Conservation (phyloP, 2,888 invertebrate genomes). For the Amiota communis region DNA sequence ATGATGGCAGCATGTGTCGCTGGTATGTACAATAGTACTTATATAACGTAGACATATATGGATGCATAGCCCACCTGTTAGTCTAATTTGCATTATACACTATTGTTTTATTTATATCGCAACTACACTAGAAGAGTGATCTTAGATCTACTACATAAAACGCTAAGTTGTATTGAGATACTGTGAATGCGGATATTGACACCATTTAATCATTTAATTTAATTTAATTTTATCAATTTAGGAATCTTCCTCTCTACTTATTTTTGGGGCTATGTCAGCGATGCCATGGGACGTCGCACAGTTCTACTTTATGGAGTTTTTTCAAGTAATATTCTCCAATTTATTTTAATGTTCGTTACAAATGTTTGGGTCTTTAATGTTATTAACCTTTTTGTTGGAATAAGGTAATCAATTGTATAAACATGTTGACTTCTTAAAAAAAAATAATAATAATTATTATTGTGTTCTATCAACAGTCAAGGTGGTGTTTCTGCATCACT, state of each 20-base stretch:
- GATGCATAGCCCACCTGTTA: background rate
- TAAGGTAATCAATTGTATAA: conserved; percentile 51
- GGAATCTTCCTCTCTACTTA: conserved; percentile 68
- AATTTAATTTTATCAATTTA: conserved; percentile 32
- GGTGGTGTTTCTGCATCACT: conserved; percentile 62
- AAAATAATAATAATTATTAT: background rate
- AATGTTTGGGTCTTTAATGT: conserved; percentile 65
- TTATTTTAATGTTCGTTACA: conserved; percentile 65
- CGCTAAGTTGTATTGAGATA: too few relatives aligned
- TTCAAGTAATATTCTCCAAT: conserved; percentile 52
- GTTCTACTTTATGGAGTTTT: conserved; percentile 60
- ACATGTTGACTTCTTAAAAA: background rate
- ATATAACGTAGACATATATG: too few relatives aligned
- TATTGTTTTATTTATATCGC: too few relatives aligned
- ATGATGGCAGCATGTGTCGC: conserved; percentile 69
- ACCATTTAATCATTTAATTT: too few relatives aligned
- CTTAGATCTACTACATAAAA: too few relatives aligned
- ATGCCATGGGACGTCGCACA: conserved; percentile 60
- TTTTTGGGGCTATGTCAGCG: conserved; percentile 66
- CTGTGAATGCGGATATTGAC: too few relatives aligned
- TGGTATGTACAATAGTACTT: conserved; percentile 48
- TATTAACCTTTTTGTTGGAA: conserved; percentile 61
- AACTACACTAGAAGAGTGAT: too few relatives aligned
- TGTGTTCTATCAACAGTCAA: conserved; percentile 50
- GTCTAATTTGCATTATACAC: background rate